These are phyloP conservation scores for Liolophura sinensis DNA, from an alignment of 1,140 invertebrate species.

Conservation along the genomic window DNA sequence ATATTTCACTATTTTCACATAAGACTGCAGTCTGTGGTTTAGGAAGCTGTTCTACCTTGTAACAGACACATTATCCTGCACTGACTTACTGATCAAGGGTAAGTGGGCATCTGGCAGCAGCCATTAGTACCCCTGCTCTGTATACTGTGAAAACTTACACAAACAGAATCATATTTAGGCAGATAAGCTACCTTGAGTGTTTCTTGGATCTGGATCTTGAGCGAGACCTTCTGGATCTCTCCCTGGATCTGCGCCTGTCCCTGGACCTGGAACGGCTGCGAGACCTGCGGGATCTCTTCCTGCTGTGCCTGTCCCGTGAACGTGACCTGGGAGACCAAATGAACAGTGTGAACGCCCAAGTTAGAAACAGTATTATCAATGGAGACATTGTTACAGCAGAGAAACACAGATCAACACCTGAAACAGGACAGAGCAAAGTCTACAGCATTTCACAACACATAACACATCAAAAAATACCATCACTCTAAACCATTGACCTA, in stretches of 20 bases:
- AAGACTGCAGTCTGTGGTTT: too few species aligned
- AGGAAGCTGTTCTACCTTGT: too few species aligned
- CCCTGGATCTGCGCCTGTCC: constrained; percentile 16
- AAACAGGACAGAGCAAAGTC: not conserved
- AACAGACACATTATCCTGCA: too few species aligned
- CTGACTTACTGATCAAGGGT: too few species aligned
- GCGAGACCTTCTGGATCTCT: constrained; percentile 9
- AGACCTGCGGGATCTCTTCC: constrained; percentile 27
- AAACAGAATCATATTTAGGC: too few species aligned
- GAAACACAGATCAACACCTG: not conserved
- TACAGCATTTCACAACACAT: not conserved
- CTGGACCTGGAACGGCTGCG: constrained; percentile 23
- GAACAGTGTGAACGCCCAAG: not conserved
- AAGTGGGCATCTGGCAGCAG: too few species aligned
- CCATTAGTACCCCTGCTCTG: too few species aligned
- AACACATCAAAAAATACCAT: not conserved
- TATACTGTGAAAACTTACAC: too few species aligned
- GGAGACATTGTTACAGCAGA: not conserved
- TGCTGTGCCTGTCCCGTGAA: constrained; percentile 36
- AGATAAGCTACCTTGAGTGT: too few species aligned
- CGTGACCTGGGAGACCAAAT: constrained; percentile 30
- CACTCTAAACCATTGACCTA: not conserved
- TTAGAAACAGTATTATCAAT: constrained; percentile 6
- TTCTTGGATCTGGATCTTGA: constrained; percentile 18
- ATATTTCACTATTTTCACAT: too few species aligned